A percentile compares a stretch with the other conserved stretches of the same genome.
Conservation (phyloP, 92 coral and sea anemone species). For the Blastomussa wellsi region DNA sequence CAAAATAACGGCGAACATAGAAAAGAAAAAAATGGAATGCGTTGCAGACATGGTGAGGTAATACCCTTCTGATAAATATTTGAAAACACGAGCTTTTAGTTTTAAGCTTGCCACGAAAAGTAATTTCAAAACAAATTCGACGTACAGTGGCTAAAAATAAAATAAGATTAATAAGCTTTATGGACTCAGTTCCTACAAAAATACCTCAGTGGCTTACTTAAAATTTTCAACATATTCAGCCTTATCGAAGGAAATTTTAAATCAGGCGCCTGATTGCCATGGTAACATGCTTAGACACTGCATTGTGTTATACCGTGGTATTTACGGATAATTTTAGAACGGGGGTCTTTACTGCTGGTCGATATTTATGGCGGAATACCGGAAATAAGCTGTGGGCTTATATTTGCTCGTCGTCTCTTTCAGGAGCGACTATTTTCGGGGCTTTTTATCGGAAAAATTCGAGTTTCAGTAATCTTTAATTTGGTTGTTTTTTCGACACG, state of each 20-base stretch:
- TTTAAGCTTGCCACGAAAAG: neutral
- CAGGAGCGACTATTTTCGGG: too few species aligned
- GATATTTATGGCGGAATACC: neutral
- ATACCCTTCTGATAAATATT: conserved; percentile 7
- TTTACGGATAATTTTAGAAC: neutral
- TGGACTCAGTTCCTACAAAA: neutral
- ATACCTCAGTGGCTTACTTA: neutral
- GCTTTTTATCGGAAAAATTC: too few species aligned
- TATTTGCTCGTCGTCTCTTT: too few species aligned
- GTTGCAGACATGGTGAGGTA: neutral
- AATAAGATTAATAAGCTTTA: neutral
- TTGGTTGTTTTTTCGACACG: too few species aligned
- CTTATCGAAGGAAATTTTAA: neutral
- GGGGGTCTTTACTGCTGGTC: neutral
- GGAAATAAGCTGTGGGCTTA: too few species aligned
- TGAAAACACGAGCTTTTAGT: neutral
- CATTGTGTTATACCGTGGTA: neutral
- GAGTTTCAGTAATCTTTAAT: too few species aligned
- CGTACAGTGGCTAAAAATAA: neutral
- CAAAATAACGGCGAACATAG: neutral
- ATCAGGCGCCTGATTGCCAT: neutral
- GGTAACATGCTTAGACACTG: neutral
- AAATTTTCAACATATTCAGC: neutral
- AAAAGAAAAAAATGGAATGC: neutral
- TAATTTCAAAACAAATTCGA: neutral